These are phyloP conservation scores for Eudasyphora cyanicolor DNA, from an alignment of 2,888 invertebrate species.

Conservation along the genomic window DNA sequence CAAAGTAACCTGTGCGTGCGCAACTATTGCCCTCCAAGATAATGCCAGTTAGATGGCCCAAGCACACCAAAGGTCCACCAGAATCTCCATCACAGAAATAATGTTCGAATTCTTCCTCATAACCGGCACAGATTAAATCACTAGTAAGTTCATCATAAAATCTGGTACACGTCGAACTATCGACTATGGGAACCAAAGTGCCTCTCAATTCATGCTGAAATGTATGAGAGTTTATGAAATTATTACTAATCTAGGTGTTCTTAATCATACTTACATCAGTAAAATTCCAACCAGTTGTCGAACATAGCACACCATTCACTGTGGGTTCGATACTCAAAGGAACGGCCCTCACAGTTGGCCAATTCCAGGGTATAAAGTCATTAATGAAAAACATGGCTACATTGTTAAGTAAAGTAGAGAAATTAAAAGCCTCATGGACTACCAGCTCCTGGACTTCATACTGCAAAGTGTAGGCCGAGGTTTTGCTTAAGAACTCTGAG, in stretches of 20 bases:
- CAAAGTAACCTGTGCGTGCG: neutral
- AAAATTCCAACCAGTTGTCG: slow-evolving; percentile 75
- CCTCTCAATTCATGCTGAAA: slow-evolving; percentile 37
- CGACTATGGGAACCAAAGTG: slow-evolving; percentile 67
- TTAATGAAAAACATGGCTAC: slow-evolving; percentile 73
- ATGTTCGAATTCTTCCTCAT: slow-evolving; percentile 67
- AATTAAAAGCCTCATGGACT: slow-evolving; percentile 66
- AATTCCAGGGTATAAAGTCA: slow-evolving; percentile 69
- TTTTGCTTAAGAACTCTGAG: slow-evolving; percentile 55
- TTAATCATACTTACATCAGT: slow-evolving; percentile 63
- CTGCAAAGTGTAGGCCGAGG: slow-evolving; percentile 42
- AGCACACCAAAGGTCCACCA: slow-evolving; percentile 74
- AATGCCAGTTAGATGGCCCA: slow-evolving; percentile 52
- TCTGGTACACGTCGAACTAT: slow-evolving; percentile 54
- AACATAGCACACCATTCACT: slow-evolving; percentile 60
- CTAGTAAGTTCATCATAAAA: slow-evolving; percentile 65
- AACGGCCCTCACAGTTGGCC: slow-evolving; percentile 64
- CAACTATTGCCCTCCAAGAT: slow-evolving; percentile 10
- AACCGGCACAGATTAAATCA: slow-evolving; percentile 73
- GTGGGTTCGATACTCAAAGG: slow-evolving; percentile 56
- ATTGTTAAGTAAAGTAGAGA: slow-evolving; percentile 67
- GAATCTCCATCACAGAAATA: slow-evolving; percentile 77
- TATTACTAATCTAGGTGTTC: neutral
- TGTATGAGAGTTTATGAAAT: neutral
- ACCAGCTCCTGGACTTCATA: slow-evolving; percentile 70